Base-by-base conservation (phyloP, 2,113 vertebrate species). In the Leptosomus discolor region DNA sequence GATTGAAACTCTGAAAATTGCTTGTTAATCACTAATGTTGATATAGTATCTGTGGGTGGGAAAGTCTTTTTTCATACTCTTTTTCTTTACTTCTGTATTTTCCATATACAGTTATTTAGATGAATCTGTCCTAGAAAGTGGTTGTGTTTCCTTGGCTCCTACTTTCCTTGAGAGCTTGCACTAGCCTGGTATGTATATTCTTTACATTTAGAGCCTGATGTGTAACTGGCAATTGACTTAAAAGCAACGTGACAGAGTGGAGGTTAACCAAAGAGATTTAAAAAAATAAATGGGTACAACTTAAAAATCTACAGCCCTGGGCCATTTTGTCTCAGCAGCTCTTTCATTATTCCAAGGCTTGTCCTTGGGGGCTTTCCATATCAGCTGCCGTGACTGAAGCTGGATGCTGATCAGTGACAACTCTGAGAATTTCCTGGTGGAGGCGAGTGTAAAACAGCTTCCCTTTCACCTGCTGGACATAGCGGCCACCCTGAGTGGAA, bases 211-310 rank as follows among this genome's bases (percentile, higher is more conserved):
- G 16, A 85, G 15, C 8, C 50, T 84, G 76, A 64, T 1, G 4
- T 15, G 3, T 41, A 85, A 88, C 29, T 68, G 37, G 36, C 89
- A 73, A 68, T 23, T 41, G 46, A 92, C 60, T 92, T 91, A 74
- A 83, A 92, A 94, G n/a, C 18, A 90, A 60, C 0, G 2, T 26
- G 69, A 85, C 36, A 73, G 48, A 81, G 69, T 75, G 46, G 46
- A 91, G 73, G 92, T 94, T 94, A 94, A 85, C 30, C 32, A 41
- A 94, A 94, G 37, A 30, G 53, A 76, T 91, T 96, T 75, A 36
- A 67, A 92, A 88, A 87, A 67, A 58, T 46, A 91, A 68, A 71
- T 60, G 12, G 19, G 32, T 90, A 45, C n/a, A 34, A 57, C 80
- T 85, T 82, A 75, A 87, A 89, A 90, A 90, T 71, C 48, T 79